phyloP scores from a whole-genome alignment of 2,888 invertebrate genomes.

The Drosophila niveifrons region DNA sequence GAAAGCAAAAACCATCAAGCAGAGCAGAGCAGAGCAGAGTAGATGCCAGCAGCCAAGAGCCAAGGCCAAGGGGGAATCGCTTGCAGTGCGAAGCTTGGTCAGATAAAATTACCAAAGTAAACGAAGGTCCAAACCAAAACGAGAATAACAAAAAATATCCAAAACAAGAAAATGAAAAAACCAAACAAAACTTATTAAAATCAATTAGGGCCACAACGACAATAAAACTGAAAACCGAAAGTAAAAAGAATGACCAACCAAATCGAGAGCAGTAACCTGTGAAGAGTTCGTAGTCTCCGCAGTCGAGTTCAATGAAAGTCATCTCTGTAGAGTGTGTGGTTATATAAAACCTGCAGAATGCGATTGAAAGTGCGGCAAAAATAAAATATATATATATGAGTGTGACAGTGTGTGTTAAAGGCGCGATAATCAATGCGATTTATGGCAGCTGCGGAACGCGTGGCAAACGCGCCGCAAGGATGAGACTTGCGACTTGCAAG shows the following conservation, averaged over 20 bases:
- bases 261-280: conserved; percentile 32
- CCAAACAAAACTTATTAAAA: conserved; percentile 38
- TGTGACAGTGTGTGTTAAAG: conserved; percentile 20
- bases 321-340: conserved; percentile 20
- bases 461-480: conserved; percentile 72
- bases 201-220: conserved; percentile 51
- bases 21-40: conserved; percentile 27
- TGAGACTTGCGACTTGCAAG: conserved; percentile 37
- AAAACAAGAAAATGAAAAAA: conserved; percentile 4
- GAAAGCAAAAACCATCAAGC: conserved; percentile 31
- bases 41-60: conserved; percentile 20
- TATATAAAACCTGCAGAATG: conserved; percentile 52
- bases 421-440: conserved; percentile 75
- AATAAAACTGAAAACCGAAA: conserved; percentile 46
- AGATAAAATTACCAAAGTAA: conserved; percentile 35
- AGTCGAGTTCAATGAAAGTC: conserved; percentile 2
- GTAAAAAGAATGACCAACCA: conserved; percentile 56
- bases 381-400: not conserved
- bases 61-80: conserved; percentile 47
- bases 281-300: not conserved
- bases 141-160: conserved; percentile 5
- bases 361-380: conserved; percentile 47
- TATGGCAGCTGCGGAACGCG: conserved; percentile 71
- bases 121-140: conserved; percentile 23
- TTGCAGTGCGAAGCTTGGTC: conserved; percentile 10